These are phyloP conservation scores for Mustela lutreola DNA, from an alignment of 2,113 vertebrate genomes.

Conservation along the genomic window DNA sequence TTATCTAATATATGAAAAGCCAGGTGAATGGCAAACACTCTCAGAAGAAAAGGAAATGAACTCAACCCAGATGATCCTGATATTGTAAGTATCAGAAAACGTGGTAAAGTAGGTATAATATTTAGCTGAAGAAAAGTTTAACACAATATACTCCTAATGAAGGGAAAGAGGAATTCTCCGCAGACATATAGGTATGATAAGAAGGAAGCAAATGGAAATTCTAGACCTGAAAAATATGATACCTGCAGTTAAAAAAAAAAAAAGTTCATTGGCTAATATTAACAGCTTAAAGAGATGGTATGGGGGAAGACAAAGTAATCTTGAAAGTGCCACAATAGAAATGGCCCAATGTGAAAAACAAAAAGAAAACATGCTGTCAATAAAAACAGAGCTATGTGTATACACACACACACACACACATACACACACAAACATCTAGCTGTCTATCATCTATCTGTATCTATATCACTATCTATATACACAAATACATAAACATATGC, in stretches of 20 bases:
- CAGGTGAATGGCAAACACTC: not conserved
- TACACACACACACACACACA: too few relatives aligned
- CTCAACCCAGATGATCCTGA: not conserved
- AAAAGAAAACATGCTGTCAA: not conserved
- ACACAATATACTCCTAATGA: not conserved
- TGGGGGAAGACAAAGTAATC: not conserved
- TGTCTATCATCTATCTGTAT: too few relatives aligned
- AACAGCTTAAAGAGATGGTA: not conserved
- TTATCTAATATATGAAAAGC: not conserved
- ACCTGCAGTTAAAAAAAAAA: not conserved
- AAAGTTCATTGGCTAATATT: not conserved
- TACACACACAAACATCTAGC: too few relatives aligned
- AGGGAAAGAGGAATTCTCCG: not conserved
- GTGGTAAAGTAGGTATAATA: not conserved
- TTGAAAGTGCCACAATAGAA: not conserved
- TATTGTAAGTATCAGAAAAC: not conserved
- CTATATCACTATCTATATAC: not conserved
- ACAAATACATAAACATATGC: not conserved
- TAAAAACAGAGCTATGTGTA: not conserved
- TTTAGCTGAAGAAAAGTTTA: not conserved
- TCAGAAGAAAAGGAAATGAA: not conserved
- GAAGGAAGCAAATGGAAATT: not conserved
- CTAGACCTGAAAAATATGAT: not conserved
- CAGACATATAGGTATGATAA: not conserved
- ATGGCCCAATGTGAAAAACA: not conserved